A percentile compares a stretch with the other conserved stretches of the same genome.
Evolutionary conservation across 2,888 invertebrate genomes (phyloP).

Genomic region (Polymixis flavicincta): DNA sequence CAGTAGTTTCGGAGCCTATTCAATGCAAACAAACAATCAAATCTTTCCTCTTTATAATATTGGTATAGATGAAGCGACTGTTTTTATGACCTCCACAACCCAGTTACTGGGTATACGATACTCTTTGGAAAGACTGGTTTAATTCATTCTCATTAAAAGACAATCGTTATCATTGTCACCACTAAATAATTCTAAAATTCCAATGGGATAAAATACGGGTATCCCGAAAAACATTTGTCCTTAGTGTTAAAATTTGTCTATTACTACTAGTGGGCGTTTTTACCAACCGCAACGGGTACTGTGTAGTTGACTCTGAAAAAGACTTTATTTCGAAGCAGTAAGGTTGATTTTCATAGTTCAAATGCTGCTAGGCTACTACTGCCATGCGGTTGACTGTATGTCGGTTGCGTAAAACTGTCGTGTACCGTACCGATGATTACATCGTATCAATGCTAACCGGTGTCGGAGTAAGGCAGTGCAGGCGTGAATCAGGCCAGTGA

Average conservation of each 20-base stretch:
- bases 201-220: slow-evolving; percentile 6
- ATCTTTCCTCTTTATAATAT: too few relatives aligned
- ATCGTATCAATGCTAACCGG: slow-evolving; percentile 64
- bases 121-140: not conserved
- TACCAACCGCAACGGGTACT: not conserved
- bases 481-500: slow-evolving; percentile 71
- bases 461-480: slow-evolving; percentile 56
- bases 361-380: slow-evolving; percentile 54
- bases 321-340: slow-evolving; percentile 10
- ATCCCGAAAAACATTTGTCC: slow-evolving; percentile 18
- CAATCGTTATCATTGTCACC: not conserved
- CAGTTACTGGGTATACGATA: not conserved
- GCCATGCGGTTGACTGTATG: slow-evolving; percentile 66
- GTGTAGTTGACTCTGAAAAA: not conserved
- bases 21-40: too few relatives aligned
- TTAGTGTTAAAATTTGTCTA: slow-evolving; percentile 42
- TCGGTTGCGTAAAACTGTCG: slow-evolving; percentile 73
- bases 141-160: not conserved
- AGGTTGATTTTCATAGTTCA: slow-evolving; percentile 11
- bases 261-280: slow-evolving; percentile 56
- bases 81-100: not conserved
- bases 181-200: slow-evolving; percentile 13
- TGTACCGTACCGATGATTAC: slow-evolving; percentile 64
- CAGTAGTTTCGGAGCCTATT: too few relatives aligned
- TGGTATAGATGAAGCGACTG: not conserved